Evolutionary conservation across 2,888 invertebrate species (phyloP).

Genomic region (Phalangium opilio): DNA sequence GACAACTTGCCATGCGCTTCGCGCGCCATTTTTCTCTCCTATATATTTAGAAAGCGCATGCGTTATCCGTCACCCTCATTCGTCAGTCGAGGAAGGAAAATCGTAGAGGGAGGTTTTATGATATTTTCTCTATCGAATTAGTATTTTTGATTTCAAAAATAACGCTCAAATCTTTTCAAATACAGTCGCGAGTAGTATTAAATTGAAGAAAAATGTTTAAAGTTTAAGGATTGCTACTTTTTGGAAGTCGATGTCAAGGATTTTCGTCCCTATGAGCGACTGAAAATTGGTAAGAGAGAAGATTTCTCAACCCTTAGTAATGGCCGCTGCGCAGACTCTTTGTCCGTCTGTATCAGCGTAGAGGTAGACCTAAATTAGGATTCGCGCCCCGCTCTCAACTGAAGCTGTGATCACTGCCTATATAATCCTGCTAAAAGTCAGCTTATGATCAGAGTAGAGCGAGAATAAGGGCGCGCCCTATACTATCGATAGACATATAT

Average conservation of each 20-base stretch:
- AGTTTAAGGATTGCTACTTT: constrained; percentile 5
- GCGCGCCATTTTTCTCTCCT: neutral
- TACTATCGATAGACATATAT: no score
- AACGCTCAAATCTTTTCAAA: neutral
- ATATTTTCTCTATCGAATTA: no score
- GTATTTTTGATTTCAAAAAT: constrained; percentile 2
- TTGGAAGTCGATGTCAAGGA: constrained; percentile 14
- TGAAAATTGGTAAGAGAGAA: constrained; percentile 15
- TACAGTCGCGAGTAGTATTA: neutral
- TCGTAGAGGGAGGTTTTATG: no score
- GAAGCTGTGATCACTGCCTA: no score
- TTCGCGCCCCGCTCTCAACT: no score
- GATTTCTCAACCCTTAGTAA: constrained; percentile 10
- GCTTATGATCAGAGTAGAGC: no score
- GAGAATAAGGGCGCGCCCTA: no score
- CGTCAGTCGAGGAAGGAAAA: no score
- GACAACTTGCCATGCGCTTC: neutral
- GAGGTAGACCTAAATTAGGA: no score
- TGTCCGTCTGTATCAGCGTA: no score
- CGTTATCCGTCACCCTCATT: neutral
- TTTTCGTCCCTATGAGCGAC: constrained; percentile 12
- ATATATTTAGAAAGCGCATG: constrained; percentile 9
- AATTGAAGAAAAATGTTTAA: constrained; percentile 4
- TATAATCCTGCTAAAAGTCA: no score
- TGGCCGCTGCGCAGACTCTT: constrained; percentile 17